phyloP scores from a whole-genome alignment of 2,888 invertebrate species.

The Rhagonycha fulva region DNA sequence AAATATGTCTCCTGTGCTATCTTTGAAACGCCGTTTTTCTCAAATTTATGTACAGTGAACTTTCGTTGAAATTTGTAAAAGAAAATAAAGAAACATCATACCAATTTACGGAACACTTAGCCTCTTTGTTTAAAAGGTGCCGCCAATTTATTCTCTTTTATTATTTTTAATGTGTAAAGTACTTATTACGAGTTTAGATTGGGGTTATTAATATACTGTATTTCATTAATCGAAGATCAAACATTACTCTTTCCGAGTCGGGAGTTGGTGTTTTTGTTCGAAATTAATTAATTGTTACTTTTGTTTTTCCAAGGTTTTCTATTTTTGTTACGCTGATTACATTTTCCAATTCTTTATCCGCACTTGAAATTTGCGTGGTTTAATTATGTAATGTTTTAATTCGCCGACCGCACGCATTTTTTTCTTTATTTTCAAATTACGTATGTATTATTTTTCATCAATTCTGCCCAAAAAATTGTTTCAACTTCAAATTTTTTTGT shows the following conservation, averaged over 20 bases:
- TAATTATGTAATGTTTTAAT: neutral
- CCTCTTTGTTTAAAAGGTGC: conserved; percentile 15
- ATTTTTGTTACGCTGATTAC: neutral
- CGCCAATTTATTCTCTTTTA: conserved; percentile 17
- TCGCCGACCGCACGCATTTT: neutral
- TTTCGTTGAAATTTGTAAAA: neutral
- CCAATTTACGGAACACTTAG: conserved; percentile 24
- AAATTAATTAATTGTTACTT: neutral
- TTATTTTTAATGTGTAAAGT: conserved; percentile 4
- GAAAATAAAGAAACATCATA: conserved; percentile 7
- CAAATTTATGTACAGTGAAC: neutral
- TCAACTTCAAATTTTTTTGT: too few species aligned
- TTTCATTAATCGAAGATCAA: neutral
- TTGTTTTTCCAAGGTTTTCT: neutral
- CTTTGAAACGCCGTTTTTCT: neutral
- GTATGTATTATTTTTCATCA: neutral
- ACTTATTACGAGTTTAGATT: conserved; percentile 3
- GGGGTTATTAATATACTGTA: neutral
- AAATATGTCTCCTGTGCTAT: neutral
- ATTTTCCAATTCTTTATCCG: neutral
- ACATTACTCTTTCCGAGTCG: neutral
- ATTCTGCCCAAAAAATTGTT: neutral
- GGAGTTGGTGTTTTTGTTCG: neutral
- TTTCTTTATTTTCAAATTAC: neutral
- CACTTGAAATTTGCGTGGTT: neutral